phyloP scores from a whole-genome alignment of 2,797 vertebrate species.

The Pithecia hirsuta region DNA sequence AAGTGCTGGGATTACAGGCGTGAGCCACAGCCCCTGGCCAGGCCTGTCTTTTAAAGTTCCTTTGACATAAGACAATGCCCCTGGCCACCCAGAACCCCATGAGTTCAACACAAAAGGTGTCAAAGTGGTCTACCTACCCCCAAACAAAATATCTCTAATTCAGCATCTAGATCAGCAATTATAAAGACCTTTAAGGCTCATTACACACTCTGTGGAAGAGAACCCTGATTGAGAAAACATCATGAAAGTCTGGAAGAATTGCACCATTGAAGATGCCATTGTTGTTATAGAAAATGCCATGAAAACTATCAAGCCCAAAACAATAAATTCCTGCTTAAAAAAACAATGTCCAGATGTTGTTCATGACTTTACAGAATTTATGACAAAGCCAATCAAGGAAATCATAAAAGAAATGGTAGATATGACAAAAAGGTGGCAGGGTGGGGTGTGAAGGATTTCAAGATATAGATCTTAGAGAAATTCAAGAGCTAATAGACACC shows the following conservation, averaged over 20 bases:
- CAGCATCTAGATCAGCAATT: not conserved
- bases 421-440: not conserved
- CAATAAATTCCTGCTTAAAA: not conserved
- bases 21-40: not conserved
- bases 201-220: not conserved
- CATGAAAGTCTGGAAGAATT: not conserved
- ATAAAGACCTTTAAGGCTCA: not conserved
- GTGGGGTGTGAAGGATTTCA: not conserved
- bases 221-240: not conserved
- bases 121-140: not conserved
- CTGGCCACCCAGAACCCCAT: not conserved
- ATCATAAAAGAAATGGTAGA: not conserved
- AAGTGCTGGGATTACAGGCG: not conserved
- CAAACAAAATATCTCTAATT: not conserved
- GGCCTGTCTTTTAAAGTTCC: not conserved
- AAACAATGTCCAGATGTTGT: not conserved
- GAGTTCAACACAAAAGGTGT: not conserved
- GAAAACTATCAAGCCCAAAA: not conserved
- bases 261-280: not conserved
- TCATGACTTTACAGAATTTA: not conserved
- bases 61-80: not conserved
- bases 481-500: not conserved
- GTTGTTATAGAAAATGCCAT: not conserved
- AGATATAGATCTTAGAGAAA: not conserved
- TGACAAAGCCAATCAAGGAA: not conserved